phyloP scores from a whole-genome alignment of 2,113 vertebrate genomes.

The Nycticorax nycticorax region DNA sequence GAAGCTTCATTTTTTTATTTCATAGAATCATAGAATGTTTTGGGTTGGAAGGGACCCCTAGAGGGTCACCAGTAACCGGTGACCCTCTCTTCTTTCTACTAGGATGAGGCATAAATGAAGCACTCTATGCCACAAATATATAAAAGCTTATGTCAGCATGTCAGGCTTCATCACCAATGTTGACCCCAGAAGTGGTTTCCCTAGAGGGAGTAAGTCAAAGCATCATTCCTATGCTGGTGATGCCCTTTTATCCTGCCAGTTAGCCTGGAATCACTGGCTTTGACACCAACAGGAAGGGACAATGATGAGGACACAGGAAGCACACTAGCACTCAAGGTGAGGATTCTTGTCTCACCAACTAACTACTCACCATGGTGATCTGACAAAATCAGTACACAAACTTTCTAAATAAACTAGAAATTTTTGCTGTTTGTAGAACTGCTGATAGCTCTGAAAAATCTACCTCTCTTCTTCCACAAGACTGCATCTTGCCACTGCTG shows the following conservation, averaged over 20 bases:
- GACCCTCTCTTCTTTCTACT: not conserved
- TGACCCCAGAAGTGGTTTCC: not conserved
- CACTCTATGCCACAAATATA: not conserved
- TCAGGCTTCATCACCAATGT: not conserved
- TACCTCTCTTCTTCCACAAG: not conserved
- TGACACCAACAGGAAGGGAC: not conserved
- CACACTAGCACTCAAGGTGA: rapidly evolving
- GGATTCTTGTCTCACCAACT: not conserved
- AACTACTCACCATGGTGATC: not conserved
- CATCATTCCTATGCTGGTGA: not conserved
- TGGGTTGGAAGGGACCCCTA: too few species aligned
- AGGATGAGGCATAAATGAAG: not conserved
- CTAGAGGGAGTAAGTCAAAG: not conserved
- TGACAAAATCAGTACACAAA: not conserved
- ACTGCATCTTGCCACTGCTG: not conserved
- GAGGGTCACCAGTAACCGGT: too few species aligned
- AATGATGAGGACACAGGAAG: not conserved
- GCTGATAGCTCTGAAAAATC: not conserved
- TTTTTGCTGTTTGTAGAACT: not conserved
- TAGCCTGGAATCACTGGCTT: not conserved
- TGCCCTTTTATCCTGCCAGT: not conserved
- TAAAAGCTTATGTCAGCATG: not conserved
- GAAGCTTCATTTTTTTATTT: not conserved
- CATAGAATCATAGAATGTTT: too few species aligned
- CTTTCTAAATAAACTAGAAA: not conserved